Percentiles rank a stretch among this genome's conserved stretches.
Evolutionary conservation across 2,888 invertebrate species (phyloP).

Genomic region (Antheraea yamamai): DNA sequence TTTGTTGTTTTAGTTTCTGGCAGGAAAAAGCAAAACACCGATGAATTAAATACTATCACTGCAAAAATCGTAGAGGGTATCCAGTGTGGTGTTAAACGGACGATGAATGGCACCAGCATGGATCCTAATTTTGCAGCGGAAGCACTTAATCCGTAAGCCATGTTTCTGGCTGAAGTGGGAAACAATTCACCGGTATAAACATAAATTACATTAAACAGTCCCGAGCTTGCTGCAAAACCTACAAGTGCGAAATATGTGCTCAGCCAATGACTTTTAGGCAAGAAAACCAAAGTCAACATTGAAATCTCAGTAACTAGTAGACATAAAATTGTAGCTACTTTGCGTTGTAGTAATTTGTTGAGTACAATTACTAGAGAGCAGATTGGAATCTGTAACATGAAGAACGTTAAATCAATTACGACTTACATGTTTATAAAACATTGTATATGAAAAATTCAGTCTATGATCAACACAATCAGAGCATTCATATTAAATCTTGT

Average conservation of each 20-base stretch:
- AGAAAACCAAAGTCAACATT: conserved; percentile 46
- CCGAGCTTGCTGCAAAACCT: conserved; percentile 43
- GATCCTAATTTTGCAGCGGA: conserved; percentile 54
- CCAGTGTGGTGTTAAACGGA: conserved; percentile 51
- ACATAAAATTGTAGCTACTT: conserved; percentile 36
- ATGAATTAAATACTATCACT: conserved; percentile 43
- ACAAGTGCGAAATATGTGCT: conserved; percentile 46
- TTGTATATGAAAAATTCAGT: not conserved
- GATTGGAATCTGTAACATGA: conserved; percentile 49
- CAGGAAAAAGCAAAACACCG: conserved; percentile 42
- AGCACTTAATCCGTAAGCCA: conserved; percentile 51
- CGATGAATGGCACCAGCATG: conserved; percentile 55
- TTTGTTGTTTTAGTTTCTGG: conserved; percentile 56
- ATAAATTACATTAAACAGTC: conserved; percentile 44
- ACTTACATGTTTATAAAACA: too few relatives aligned
- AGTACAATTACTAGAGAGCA: conserved; percentile 45
- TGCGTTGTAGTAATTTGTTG: conserved; percentile 49
- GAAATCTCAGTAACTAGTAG: conserved; percentile 37
- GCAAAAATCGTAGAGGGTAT: conserved; percentile 54
- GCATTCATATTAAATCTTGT: not conserved
- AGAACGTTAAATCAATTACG: conserved; percentile 1
- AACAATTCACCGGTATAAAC: conserved; percentile 56
- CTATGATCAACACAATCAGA: not conserved
- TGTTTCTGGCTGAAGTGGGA: conserved; percentile 56
- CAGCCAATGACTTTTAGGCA: conserved; percentile 43